phyloP scores from a whole-genome alignment of 1,140 invertebrate species.

The Drosophila subobscura region DNA sequence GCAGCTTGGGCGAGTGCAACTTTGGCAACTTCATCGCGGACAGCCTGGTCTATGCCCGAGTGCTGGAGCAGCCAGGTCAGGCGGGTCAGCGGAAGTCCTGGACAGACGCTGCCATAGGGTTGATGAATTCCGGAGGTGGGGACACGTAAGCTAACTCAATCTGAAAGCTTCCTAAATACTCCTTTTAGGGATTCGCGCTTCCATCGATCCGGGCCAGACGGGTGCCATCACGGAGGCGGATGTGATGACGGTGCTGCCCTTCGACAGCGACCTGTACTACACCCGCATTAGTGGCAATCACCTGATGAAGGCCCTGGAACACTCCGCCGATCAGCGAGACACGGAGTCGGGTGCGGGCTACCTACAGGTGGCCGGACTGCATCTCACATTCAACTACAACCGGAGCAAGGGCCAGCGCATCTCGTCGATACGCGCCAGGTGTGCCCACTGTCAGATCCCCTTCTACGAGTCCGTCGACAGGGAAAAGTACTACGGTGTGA shows the following conservation, averaged over 20 bases:
- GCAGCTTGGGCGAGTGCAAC: constrained; percentile 92
- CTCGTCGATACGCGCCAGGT: constrained; percentile 84
- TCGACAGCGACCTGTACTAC: constrained; percentile 84
- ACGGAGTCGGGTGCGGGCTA: constrained; percentile 85
- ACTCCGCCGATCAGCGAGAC: constrained; percentile 84
- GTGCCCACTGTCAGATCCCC: constrained; percentile 84
- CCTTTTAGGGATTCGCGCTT: constrained; percentile 57
- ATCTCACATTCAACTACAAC: constrained; percentile 84
- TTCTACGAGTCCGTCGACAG: constrained; percentile 17
- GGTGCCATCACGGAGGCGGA: constrained; percentile 63
- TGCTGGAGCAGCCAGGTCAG: constrained; percentile 83
- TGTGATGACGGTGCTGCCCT: constrained; percentile 85
- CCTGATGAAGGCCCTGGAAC: constrained; percentile 84
- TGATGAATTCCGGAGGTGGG: constrained; percentile 88
- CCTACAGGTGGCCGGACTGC: constrained; percentile 86
- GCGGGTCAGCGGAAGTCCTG: constrained; percentile 84
- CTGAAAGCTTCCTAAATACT: background rate
- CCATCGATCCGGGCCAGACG: constrained; percentile 43
- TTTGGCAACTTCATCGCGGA: constrained; percentile 93
- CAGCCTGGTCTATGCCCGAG: constrained; percentile 85
- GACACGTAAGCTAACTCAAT: background rate
- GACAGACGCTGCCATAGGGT: constrained; percentile 90
- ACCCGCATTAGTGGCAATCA: constrained; percentile 84
- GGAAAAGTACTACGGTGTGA: constrained; percentile 83
- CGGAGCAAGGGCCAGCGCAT: constrained; percentile 84